Percentiles rank a stretch among this genome's conserved stretches.
phyloP scores from a whole-genome alignment of 2,888 invertebrate species.

The Drosophila birchii region DNA sequence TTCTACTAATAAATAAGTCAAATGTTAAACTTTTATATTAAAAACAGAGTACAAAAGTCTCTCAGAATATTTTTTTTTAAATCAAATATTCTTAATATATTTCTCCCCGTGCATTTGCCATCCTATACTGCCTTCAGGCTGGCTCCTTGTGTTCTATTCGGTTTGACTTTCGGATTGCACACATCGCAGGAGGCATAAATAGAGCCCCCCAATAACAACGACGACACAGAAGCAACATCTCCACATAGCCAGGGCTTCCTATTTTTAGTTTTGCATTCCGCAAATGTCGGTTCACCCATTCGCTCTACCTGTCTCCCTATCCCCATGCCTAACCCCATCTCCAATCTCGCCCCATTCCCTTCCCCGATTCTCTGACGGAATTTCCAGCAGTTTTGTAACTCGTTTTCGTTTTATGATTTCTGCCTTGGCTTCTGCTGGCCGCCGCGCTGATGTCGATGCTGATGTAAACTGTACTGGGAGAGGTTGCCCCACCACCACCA shows the following conservation, averaged over 20 bases:
- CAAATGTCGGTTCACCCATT: conserved; percentile 68
- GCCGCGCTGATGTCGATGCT: conserved; percentile 44
- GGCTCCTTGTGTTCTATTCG: conserved; percentile 39
- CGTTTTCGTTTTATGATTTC: conserved; percentile 78
- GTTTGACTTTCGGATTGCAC: conserved; percentile 50
- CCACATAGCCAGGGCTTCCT: conserved; percentile 63
- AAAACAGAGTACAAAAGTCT: accelerated
- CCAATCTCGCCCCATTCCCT: conserved; percentile 3
- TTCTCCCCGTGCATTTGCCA: conserved; percentile 1
- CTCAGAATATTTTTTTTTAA: neutral
- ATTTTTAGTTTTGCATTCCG: conserved; percentile 80
- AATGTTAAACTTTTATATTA: neutral
- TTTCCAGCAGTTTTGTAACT: conserved; percentile 73
- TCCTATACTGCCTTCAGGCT: conserved; percentile 10
- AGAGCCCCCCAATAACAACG: conserved; percentile 50
- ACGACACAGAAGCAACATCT: conserved; percentile 33
- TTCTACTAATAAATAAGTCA: no score
- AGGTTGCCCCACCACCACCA: neutral
- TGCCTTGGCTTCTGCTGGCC: conserved; percentile 48
- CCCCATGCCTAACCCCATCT: conserved; percentile 9
- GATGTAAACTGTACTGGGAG: conserved; percentile 43
- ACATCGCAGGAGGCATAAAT: conserved; percentile 65
- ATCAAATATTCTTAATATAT: neutral
- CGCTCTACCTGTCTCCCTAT: conserved; percentile 31
- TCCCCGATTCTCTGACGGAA: conserved; percentile 53